Base-by-base conservation (phyloP, 2,888 invertebrate species). In the Oligia latruncula region DNA sequence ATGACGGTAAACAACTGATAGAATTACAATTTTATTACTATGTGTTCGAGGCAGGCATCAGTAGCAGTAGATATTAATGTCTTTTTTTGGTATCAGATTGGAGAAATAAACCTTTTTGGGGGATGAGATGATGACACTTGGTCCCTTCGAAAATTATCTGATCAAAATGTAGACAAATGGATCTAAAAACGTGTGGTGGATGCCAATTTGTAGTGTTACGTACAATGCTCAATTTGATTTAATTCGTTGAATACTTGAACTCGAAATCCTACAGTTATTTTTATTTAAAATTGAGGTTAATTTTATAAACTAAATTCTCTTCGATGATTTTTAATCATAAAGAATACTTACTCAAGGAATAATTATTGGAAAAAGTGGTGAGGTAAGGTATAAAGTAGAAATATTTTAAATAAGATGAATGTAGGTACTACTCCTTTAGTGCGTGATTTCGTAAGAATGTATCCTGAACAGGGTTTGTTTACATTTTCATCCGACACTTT, bases 1-100 rank as follows among this genome's bases (percentile, higher is more conserved):
- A 17, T 29, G 68, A 40, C 76, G 60, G 64, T 70, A 67, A 71
- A 83, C 71, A 74, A 79, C 40, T 64, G 23, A 23, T 64, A 52
- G 64, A 74, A 62, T 60, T 71, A 46, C 43, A 83, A 58, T 13
- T 49, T 46, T 46, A 43, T 74, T 35, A 60, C 23, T 29, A 58
- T 62, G 58, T 58, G 29, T 13, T 74, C 23, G 35, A 40, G 43
- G 58, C 49, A 71, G 17, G 23, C 49, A 35, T 46, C 15, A 29
- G 23, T 23, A 70, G 20, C 49, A 72, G n/a, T 35, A 35, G 35
- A 29, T 76, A 35, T 23, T 23, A 23, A 40, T 52, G 60, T 6
- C 3, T 58, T 40, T 13, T 74, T 55, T 46, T 1, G 4, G n/a
- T 17, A 52, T 23, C 1, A n/a, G 35, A 35, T 23, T 49, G 17